Conservation (phyloP, 2,797 vertebrate genomes). For the Xiphorhynchus erythropygius region DNA sequence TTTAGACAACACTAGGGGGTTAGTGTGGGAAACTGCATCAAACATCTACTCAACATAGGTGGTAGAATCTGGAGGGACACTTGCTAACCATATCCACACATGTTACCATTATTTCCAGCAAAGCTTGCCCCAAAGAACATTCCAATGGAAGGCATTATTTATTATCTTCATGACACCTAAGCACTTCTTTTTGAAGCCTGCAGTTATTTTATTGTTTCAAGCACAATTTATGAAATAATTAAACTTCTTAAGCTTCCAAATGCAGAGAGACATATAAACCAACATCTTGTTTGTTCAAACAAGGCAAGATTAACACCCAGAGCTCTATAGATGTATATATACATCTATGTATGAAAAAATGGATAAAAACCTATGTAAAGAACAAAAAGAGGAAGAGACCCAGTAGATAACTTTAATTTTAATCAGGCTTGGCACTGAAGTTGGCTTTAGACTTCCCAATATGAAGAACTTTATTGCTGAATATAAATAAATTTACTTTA, state of each 20-base stretch:
- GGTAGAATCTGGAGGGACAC: background rate
- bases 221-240: background rate
- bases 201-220: background rate
- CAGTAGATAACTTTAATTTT: background rate
- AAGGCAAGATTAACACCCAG: background rate
- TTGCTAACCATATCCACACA: background rate
- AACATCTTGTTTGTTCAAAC: background rate
- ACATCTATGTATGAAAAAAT: background rate
- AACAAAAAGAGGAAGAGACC: background rate
- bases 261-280: background rate
- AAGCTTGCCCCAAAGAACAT: background rate
- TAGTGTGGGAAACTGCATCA: background rate
- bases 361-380: background rate
- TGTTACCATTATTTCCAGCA: fast-evolving
- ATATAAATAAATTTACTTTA: background rate
- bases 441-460: background rate
- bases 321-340: background rate
- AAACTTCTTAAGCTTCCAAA: background rate
- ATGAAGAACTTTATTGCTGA: background rate
- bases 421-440: background rate
- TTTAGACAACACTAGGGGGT: background rate
- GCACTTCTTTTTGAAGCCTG: background rate
- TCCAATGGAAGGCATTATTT: background rate
- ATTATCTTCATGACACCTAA: background rate
- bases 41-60: no score